Conservation (phyloP, 2,113 vertebrate genomes). For the Pachypanchax playfairii region DNA sequence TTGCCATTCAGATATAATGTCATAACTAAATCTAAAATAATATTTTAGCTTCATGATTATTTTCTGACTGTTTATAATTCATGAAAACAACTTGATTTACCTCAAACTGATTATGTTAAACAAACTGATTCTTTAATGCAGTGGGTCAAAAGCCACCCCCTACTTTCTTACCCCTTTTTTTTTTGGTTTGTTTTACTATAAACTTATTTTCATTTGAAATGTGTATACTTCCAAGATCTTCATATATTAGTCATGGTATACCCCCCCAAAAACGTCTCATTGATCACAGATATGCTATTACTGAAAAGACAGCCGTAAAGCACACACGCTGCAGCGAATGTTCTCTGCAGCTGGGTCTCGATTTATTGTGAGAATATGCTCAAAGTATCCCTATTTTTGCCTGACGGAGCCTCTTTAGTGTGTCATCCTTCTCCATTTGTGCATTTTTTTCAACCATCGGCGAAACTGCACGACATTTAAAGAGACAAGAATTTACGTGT, state of each 20-base stretch:
- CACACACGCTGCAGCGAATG: background rate
- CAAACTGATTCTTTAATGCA: background rate
- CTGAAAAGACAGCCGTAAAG: slow-evolving; percentile 9
- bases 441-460: slow-evolving; percentile 45
- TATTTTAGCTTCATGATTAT: background rate
- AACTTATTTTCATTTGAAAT: background rate
- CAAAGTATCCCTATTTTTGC: slow-evolving; percentile 33
- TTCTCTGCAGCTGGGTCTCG: background rate
- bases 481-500: slow-evolving; percentile 41
- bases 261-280: background rate
- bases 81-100: background rate
- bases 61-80: background rate
- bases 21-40: background rate
- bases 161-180: no score
- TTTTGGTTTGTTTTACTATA: background rate
- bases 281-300: slow-evolving; percentile 12
- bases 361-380: slow-evolving; percentile 18
- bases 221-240: slow-evolving; percentile 4
- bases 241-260: background rate
- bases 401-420: slow-evolving; percentile 34
- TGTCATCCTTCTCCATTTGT: slow-evolving; percentile 25
- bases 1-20: background rate
- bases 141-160: background rate
- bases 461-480: slow-evolving; percentile 50
- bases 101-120: background rate